These are phyloP conservation scores for Arnoldichthys spilopterus DNA, from an alignment of 2,797 vertebrate species.

Conservation along the genomic window DNA sequence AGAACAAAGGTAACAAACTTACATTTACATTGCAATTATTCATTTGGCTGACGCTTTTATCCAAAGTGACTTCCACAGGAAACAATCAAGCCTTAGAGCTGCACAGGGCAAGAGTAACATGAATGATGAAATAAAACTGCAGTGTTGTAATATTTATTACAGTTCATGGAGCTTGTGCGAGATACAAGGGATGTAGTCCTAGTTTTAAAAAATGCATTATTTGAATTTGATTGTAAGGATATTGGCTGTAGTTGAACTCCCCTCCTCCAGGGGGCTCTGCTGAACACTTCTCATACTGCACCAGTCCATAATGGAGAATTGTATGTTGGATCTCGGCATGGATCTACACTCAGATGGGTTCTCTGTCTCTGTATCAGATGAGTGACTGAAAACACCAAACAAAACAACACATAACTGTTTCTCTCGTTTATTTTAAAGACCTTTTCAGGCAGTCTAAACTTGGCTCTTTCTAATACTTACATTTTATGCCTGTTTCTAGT, in stretches of 20 bases:
- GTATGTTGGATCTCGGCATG: slow-evolving; percentile 65
- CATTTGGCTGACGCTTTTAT: no score
- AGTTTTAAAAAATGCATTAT: slow-evolving; percentile 55
- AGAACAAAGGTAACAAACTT: no score
- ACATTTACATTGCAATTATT: no score
- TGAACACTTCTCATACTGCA: slow-evolving; percentile 63
- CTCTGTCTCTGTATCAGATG: slow-evolving; percentile 61
- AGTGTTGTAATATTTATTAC: not conserved
- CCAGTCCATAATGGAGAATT: slow-evolving; percentile 76
- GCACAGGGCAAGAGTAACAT: no score
- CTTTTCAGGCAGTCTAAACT: not conserved
- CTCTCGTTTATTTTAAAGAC: no score
- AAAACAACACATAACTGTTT: no score
- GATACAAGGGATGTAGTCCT: not conserved
- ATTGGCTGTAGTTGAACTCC: slow-evolving; percentile 42
- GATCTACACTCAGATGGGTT: slow-evolving; percentile 67
- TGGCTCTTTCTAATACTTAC: not conserved
- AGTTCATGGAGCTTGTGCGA: not conserved
- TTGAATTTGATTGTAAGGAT: slow-evolving; percentile 71
- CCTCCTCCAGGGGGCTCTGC: slow-evolving; percentile 62
- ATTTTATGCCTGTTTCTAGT: not conserved
- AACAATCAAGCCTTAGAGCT: no score
- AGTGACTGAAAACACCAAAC: slow-evolving; percentile 57
- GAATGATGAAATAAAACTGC: not conserved
- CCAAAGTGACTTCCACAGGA: no score